Base-by-base conservation (phyloP, 2,888 invertebrate genomes). In the Tetragnatha montana region DNA sequence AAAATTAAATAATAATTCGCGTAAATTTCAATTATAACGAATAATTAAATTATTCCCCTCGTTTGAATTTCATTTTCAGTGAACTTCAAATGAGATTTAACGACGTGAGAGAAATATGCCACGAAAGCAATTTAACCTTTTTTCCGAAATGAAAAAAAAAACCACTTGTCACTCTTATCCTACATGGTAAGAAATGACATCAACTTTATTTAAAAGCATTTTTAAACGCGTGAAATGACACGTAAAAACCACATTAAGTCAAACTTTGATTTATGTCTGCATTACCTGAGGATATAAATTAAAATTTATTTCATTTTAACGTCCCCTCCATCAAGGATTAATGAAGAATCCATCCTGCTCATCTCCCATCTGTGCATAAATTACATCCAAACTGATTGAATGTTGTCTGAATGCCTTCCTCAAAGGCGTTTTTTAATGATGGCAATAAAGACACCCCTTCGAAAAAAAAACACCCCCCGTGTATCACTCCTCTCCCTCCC, bases 401-500 rank as follows among this genome's bases (percentile, higher is more conserved):
- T 60, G 60, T 60, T 60, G 60, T 60, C 60, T 17, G 12, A 17
- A 12, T 60, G 60, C 60, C 60, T 60, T 60, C 60, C 60, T 60
- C 60, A 10, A 60, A 60, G 60, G 60, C 60, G 60, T 60, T 60
- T 60, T 60, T 60, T 60, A 60, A 60, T 60, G 60, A 60, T 60
- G 14, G 60, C 60, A 60, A 60, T 14, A 70, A 82, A 73, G 73
- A 17, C 12, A 51, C 22, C 35, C 35, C 35, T n/a, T n/a, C 35
- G 17, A 51, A n/a, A n/a, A 82, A 60, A 51, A 70, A 82, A 50
- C 17, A 10, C 19, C 79, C 6, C 22, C 21, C 79, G 22, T 60
- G 50, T 82, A 60, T 78, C 51, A n/a, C 22, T 35, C 51, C 14
- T 60, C 6, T 78, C 51, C n/a, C 81, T 60, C 21, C 51, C 50